Evolutionary conservation across 2,797 vertebrate species (phyloP).

Genomic region (Gymnoscopelus microlampas): DNA sequence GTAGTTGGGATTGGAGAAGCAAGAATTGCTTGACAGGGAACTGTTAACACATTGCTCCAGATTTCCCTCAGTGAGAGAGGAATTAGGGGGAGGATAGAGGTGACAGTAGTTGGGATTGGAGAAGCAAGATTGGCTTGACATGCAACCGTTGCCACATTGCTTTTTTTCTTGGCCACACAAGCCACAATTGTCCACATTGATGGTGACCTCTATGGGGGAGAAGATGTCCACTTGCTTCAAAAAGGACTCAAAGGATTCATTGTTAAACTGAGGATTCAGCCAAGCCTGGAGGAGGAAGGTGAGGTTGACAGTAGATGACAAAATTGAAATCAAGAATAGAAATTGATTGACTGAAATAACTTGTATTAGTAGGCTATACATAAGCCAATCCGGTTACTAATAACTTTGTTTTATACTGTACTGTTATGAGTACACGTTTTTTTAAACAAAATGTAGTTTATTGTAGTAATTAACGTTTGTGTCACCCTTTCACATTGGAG

Average conservation of each 20-base stretch:
- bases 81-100: no score
- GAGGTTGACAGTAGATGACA: slow-evolving; percentile 58
- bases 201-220: slow-evolving; percentile 49
- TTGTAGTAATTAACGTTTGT: no score
- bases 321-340: background rate
- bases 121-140: no score
- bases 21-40: slow-evolving; percentile 30
- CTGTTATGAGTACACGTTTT: no score
- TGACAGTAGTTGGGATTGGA: no score
- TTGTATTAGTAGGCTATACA: slow-evolving; percentile 8
- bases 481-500: no score
- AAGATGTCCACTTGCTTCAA: slow-evolving; percentile 36
- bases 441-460: no score
- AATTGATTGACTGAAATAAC: background rate
- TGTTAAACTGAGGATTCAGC: slow-evolving; percentile 49
- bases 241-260: slow-evolving; percentile 33
- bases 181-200: background rate
- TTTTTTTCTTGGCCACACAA: background rate
- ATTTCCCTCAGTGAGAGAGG: no score
- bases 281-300: slow-evolving; percentile 53
- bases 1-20: slow-evolving; percentile 72
- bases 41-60: background rate
- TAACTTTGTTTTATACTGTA: no score
- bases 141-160: background rate
- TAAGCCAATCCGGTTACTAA: background rate